These are phyloP conservation scores for Leptoclinus maculatus DNA, from an alignment of 2,797 vertebrate genomes.

Conservation along the genomic window DNA sequence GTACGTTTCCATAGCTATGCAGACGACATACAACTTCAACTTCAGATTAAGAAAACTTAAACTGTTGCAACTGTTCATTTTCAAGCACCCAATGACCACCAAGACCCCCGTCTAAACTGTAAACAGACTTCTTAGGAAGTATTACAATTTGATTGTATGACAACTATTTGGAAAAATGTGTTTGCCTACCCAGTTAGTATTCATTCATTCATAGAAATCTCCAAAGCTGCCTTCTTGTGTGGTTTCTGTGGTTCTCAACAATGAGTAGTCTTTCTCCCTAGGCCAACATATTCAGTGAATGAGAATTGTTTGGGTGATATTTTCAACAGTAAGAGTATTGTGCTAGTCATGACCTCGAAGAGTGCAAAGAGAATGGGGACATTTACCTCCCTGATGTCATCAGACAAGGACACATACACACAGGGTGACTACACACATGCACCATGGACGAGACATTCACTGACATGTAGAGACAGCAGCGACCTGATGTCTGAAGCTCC, in stretches of 20 bases:
- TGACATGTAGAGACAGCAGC: background rate
- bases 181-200: conserved; percentile 33
- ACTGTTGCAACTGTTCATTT: background rate
- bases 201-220: conserved; percentile 57
- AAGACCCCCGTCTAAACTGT: background rate
- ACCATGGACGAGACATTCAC: background rate
- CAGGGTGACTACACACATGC: background rate
- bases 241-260: conserved; percentile 39
- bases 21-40: background rate
- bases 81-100: background rate
- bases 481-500: background rate
- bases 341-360: conserved; percentile 30
- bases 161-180: background rate
- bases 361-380: conserved; percentile 46
- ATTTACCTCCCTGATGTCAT: conserved; percentile 58
- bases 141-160: background rate
- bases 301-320: conserved; percentile 56
- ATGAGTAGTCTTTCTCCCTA: conserved; percentile 45
- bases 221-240: conserved; percentile 44
- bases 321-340: conserved; percentile 67
- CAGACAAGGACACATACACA: conserved; percentile 21
- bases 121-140: background rate
- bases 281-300: conserved; percentile 53
- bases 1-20: background rate
- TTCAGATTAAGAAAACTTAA: too few relatives aligned